These are phyloP conservation scores for Anomalospiza imberbis DNA, from an alignment of 2,797 vertebrate genomes.

Conservation along the genomic window DNA sequence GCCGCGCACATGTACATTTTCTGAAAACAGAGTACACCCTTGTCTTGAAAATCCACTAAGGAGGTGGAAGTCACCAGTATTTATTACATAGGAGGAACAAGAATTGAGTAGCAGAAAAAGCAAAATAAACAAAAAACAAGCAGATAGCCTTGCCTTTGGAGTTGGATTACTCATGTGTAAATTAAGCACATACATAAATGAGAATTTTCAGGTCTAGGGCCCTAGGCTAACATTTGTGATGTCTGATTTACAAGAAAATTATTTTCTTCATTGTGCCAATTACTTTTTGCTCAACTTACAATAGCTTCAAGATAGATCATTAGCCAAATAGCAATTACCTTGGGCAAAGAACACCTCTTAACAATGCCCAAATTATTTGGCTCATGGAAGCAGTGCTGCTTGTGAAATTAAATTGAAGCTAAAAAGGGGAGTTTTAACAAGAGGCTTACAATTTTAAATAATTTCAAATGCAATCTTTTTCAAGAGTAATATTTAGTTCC, in stretches of 20 bases:
- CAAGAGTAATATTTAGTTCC: background rate
- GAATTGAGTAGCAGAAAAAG: background rate
- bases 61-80: background rate
- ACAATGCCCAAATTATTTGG: background rate
- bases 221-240: conserved; percentile 3
- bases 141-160: background rate
- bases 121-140: background rate
- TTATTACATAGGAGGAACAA: background rate
- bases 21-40: background rate
- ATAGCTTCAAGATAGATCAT: conserved; percentile 28
- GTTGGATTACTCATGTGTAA: background rate
- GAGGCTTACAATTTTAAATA: background rate
- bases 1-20: accelerated
- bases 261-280: conserved; percentile 26
- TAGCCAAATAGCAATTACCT: conserved; percentile 35
- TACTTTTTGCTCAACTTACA: conserved; percentile 22
- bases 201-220: background rate
- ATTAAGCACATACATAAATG: conserved; percentile 19
- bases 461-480: background rate
- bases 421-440: background rate
- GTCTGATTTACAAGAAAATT: conserved; percentile 35
- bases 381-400: background rate
- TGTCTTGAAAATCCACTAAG: background rate
- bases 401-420: background rate
- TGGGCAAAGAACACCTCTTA: conserved; percentile 26